phyloP scores from a whole-genome alignment of 2,888 invertebrate genomes.

The Eumacrocentrus americanus region DNA sequence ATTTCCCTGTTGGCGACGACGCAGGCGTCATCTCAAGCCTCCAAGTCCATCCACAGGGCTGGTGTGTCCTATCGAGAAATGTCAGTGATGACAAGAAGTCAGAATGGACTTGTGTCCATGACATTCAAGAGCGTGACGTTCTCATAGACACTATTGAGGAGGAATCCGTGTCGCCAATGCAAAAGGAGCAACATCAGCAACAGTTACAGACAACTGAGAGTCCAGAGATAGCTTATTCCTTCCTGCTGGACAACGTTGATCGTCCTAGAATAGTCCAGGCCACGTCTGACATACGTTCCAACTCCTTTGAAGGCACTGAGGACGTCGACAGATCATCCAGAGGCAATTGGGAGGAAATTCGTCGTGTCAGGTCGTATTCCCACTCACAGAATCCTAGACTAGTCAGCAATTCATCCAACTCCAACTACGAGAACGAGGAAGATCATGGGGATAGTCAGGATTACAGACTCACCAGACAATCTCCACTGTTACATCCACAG shows the following conservation, averaged over 20 bases:
- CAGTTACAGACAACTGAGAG: slow-evolving; percentile 27
- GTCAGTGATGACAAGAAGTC: slow-evolving; percentile 84
- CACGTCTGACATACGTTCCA: slow-evolving; percentile 42
- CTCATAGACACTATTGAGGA: slow-evolving; percentile 51
- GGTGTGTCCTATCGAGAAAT: slow-evolving; percentile 87
- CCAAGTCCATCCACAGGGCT: slow-evolving; percentile 88
- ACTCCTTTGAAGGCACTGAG: slow-evolving; percentile 30
- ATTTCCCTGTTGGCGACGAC: slow-evolving; percentile 85
- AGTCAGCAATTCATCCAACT: slow-evolving; percentile 33
- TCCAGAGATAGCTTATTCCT: slow-evolving; percentile 51
- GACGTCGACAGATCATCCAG: slow-evolving; percentile 39
- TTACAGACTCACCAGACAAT: too few relatives aligned
- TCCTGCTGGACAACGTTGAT: slow-evolving; percentile 50
- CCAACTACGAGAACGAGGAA: slow-evolving; percentile 33
- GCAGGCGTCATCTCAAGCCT: slow-evolving; percentile 91
- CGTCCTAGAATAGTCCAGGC: slow-evolving; percentile 45
- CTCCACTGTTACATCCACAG: slow-evolving; percentile 37
- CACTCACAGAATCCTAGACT: slow-evolving; percentile 36
- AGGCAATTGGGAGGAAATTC: slow-evolving; percentile 44
- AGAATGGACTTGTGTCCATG: slow-evolving; percentile 95
- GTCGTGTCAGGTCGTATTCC: slow-evolving; percentile 40
- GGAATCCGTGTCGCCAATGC: slow-evolving; percentile 32
- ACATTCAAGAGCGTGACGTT: slow-evolving; percentile 75
- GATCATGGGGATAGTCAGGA: slow-evolving; percentile 32
- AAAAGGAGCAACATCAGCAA: slow-evolving; percentile 45